Percentiles rank a stretch among this genome's conserved stretches.
Conservation (phyloP, 1,140 invertebrate species). For the Dolichoris vasculosae region DNA sequence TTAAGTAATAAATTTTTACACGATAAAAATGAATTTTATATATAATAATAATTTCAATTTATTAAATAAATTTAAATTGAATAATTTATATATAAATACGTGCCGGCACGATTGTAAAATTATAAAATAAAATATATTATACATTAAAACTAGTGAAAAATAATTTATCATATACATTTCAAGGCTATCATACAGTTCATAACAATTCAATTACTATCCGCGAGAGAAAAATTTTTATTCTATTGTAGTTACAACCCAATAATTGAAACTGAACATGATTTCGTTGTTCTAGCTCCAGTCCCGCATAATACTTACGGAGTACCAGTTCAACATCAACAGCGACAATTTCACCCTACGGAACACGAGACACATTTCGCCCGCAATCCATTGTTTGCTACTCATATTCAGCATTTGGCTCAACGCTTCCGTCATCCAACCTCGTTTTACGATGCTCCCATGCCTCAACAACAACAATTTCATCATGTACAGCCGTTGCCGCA, state of each 20-base stretch:
- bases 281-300: background rate
- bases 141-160: background rate
- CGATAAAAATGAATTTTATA: background rate
- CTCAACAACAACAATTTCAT: constrained; percentile 12
- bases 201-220: background rate
- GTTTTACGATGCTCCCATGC: background rate
- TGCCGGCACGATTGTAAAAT: too few relatives aligned
- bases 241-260: background rate
- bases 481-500: background rate
- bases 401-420: background rate
- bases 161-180: background rate
- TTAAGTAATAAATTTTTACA: background rate
- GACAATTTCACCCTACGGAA: background rate
- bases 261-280: background rate
- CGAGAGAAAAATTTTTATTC: background rate
- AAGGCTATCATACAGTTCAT: background rate
- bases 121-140: too few relatives aligned
- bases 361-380: background rate
- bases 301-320: background rate
- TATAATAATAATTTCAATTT: too few relatives aligned
- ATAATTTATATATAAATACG: too few relatives aligned
- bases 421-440: background rate
- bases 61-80: too few relatives aligned
- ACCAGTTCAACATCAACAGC: constrained; percentile 21
- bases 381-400: background rate